Conservation (phyloP, 2,113 vertebrate genomes). For the Diphyllodes magnificus region DNA sequence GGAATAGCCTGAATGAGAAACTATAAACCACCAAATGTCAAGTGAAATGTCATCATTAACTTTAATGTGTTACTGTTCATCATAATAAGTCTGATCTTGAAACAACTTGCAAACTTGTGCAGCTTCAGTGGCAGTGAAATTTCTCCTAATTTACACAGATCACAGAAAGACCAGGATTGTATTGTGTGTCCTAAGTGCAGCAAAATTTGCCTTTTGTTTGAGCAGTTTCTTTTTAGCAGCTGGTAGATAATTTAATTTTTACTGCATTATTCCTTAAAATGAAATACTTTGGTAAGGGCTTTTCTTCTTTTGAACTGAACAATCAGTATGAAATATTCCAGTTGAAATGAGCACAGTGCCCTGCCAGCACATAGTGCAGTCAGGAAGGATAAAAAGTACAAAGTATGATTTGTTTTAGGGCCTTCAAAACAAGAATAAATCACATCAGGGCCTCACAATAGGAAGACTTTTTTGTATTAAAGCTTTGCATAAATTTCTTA, state of each 20-base stretch:
- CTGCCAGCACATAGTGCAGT: neutral
- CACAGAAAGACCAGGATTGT: neutral
- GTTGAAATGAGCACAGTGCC: neutral
- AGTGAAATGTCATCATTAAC: slow-evolving; percentile 49
- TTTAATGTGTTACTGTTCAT: slow-evolving; percentile 23
- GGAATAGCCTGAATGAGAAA: slow-evolving; percentile 16
- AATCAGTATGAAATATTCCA: neutral
- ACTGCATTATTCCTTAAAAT: neutral
- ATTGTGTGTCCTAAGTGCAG: neutral
- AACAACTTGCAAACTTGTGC: neutral
- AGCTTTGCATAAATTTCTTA: neutral
- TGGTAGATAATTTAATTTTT: neutral
- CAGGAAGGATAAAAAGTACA: neutral
- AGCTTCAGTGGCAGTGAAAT: neutral
- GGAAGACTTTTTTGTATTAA: neutral
- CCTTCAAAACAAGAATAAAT: neutral
- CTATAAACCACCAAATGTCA: slow-evolving; percentile 39
- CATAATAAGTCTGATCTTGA: slow-evolving; percentile 14
- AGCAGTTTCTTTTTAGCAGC: neutral
- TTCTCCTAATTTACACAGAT: neutral
- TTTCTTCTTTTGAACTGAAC: neutral
- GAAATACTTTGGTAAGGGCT: neutral
- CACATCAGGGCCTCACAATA: neutral
- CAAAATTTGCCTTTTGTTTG: neutral
- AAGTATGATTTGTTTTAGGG: neutral